Evolutionary conservation across 2,888 invertebrate species (phyloP).

Genomic region (Horisme vitalbata): DNA sequence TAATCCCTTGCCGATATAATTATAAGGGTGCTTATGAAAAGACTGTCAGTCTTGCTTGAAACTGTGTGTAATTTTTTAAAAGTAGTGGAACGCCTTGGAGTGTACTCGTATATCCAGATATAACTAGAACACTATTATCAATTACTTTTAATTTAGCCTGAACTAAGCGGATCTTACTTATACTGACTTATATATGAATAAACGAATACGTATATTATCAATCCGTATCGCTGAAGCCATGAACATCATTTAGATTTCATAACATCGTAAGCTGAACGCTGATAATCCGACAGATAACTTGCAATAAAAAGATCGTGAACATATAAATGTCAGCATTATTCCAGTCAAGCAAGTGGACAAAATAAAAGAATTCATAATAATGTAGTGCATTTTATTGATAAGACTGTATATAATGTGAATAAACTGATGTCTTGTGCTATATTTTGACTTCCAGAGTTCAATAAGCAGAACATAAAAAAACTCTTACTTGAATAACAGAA

Average conservation of each 20-base stretch:
- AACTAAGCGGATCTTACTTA: background rate
- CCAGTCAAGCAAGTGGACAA: slow-evolving; percentile 12
- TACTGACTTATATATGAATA: background rate
- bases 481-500: too few species aligned
- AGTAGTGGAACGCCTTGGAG: too few species aligned
- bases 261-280: slow-evolving; percentile 20
- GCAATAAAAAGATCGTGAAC: slow-evolving; percentile 27
- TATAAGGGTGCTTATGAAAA: background rate
- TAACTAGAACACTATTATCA: too few species aligned
- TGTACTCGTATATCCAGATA: too few species aligned
- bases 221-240: slow-evolving; percentile 9
- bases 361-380: slow-evolving; percentile 25
- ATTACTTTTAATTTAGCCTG: background rate
- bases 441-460: too few species aligned
- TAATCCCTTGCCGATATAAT: slow-evolving; percentile 39
- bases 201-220: slow-evolving; percentile 17
- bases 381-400: slow-evolving; percentile 19
- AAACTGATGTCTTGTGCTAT: too few species aligned
- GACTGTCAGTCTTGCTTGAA: too few species aligned
- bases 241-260: slow-evolving; percentile 30
- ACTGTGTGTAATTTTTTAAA: too few species aligned
- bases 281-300: slow-evolving; percentile 28
- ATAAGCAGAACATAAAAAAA: too few species aligned
- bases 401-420: background rate
- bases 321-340: slow-evolving; percentile 33